phyloP scores from a whole-genome alignment of 2,797 vertebrate species.

The Anguilla megastoma region DNA sequence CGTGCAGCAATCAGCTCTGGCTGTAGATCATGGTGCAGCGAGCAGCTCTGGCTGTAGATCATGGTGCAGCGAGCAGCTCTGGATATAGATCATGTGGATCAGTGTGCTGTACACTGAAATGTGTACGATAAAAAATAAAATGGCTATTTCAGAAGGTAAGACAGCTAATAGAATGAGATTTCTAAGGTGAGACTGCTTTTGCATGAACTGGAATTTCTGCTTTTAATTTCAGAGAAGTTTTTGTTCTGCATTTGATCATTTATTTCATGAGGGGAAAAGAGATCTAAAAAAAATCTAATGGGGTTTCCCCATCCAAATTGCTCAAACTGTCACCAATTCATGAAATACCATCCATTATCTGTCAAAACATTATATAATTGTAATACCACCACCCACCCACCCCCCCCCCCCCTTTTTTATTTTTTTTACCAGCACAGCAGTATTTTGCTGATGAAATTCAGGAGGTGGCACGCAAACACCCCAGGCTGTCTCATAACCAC shows the following conservation, averaged over 20 bases:
- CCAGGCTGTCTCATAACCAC: neutral
- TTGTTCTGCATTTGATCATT: neutral
- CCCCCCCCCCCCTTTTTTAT: no score
- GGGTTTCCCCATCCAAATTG: neutral
- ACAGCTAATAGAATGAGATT: neutral
- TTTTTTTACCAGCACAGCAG: neutral
- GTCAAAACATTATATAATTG: neutral
- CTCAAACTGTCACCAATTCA: neutral
- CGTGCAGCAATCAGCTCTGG: no score
- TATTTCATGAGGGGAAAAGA: neutral
- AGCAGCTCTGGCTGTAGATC: no score
- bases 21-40: no score
- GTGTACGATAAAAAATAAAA: neutral
- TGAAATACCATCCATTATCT: neutral
- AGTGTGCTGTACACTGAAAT: no score
- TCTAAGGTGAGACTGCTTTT: neutral
- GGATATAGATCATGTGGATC: neutral
- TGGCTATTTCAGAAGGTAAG: neutral
- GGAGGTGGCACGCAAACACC: neutral
- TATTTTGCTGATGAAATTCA: conserved; percentile 10
- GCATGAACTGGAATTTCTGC: neutral
- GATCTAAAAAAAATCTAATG: neutral
- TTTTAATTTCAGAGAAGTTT: neutral
- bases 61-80: neutral
- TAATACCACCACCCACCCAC: neutral